A percentile compares a stretch with the other conserved stretches of the same genome.
Conservation (phyloP, 2,113 vertebrate genomes). For the Pachyramphus minor region DNA sequence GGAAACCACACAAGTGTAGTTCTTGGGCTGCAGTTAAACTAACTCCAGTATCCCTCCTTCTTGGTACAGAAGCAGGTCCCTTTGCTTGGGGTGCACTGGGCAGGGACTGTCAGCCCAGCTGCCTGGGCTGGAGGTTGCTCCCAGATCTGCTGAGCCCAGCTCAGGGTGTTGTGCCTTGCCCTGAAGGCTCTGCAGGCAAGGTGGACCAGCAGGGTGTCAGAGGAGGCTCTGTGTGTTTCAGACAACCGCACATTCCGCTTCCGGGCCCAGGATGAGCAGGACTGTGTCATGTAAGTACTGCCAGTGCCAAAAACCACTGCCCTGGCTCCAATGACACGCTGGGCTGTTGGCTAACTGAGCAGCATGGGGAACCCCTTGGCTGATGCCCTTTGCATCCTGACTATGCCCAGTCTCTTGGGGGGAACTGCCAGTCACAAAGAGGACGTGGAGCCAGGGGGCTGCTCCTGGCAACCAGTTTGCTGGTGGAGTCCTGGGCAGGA, state of each 20-base stretch:
- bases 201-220: fast-evolving
- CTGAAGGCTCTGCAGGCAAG: not conserved
- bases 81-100: not conserved
- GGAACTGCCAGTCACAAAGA: fast-evolving
- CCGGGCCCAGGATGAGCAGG: constrained; percentile 70
- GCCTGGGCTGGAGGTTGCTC: not conserved
- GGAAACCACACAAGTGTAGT: not conserved
- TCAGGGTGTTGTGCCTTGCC: not conserved
- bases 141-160: not conserved
- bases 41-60: not conserved
- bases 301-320: not conserved
- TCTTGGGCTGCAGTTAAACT: not conserved
- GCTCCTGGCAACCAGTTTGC: not conserved
- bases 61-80: not conserved
- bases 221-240: constrained; percentile 17
- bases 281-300: constrained; percentile 65
- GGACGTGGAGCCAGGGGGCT: not conserved
- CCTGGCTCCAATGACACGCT: not conserved
- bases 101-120: not conserved
- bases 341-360: not conserved
- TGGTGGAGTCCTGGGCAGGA: not conserved
- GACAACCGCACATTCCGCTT: constrained; percentile 74
- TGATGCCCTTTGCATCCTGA: not conserved
- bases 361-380: not conserved
- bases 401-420: too few relatives aligned